Evolutionary conservation across 1,140 invertebrate species (phyloP).

Genomic region (Drosophila quadrilineata): DNA sequence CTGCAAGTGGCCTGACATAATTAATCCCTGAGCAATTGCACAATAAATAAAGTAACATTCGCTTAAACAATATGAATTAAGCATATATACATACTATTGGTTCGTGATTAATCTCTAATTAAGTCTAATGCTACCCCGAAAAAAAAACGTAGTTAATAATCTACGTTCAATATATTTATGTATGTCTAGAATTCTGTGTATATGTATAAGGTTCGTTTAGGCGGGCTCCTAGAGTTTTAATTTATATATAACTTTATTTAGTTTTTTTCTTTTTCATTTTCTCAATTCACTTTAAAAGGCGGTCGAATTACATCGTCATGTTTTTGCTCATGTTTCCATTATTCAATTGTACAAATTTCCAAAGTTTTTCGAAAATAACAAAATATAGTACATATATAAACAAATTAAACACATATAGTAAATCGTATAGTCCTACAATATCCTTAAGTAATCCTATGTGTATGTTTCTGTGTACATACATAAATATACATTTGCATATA

Average conservation of each 20-base stretch:
- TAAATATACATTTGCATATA: slow-evolving; percentile 7
- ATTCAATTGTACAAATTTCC: slow-evolving; percentile 15
- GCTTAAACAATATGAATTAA: too few relatives aligned
- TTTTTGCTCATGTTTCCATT: background rate
- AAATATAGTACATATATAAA: slow-evolving; percentile 8
- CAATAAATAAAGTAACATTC: slow-evolving; percentile 22
- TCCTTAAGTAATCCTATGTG: slow-evolving; percentile 11
- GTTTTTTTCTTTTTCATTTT: too few relatives aligned
- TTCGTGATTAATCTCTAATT: slow-evolving; percentile 20
- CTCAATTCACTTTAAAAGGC: too few relatives aligned
- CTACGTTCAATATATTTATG: slow-evolving; percentile 24
- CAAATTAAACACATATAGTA: slow-evolving; percentile 21
- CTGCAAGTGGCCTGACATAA: slow-evolving; percentile 16
- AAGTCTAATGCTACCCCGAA: too few relatives aligned
- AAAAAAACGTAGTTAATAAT: too few relatives aligned
- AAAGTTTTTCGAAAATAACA: slow-evolving; percentile 9
- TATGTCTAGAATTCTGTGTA: slow-evolving; percentile 20
- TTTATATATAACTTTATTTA: too few relatives aligned
- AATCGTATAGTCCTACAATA: slow-evolving; percentile 7
- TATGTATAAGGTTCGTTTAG: slow-evolving; percentile 38
- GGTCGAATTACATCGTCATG: slow-evolving; percentile 7
- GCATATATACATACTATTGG: slow-evolving; percentile 22
- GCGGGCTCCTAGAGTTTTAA: slow-evolving; percentile 44
- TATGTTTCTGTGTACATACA: too few relatives aligned
- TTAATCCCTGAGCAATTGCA: slow-evolving; percentile 42